phyloP scores from a whole-genome alignment of 2,797 vertebrate genomes.

The Manis pentadactyla region DNA sequence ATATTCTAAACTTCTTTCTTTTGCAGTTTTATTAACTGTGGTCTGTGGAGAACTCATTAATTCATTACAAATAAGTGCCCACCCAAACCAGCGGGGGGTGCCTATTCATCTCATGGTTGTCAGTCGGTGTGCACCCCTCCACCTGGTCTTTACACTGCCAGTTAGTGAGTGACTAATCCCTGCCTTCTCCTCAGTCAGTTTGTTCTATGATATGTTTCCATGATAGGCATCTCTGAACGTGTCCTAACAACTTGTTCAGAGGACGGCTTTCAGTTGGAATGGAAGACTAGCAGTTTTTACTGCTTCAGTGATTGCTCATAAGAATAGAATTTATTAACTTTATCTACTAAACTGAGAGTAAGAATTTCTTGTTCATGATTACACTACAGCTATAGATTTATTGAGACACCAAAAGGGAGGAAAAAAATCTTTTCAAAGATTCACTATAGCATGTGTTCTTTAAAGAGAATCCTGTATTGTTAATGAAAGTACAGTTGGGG shows the following conservation, averaged over 20 bases:
- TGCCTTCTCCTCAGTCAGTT: slow-evolving; percentile 57
- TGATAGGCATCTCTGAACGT: slow-evolving; percentile 71
- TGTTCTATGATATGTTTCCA: slow-evolving; percentile 51
- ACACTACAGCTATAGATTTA: slow-evolving; percentile 33
- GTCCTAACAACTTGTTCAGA: slow-evolving; percentile 71
- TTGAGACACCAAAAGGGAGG: slow-evolving; percentile 1
- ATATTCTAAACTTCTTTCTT: neutral
- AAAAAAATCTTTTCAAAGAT: neutral
- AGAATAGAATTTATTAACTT: slow-evolving; percentile 61
- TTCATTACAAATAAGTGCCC: neutral
- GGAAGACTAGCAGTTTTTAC: slow-evolving; percentile 66
- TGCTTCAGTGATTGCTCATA: slow-evolving; percentile 9
- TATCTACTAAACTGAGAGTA: slow-evolving; percentile 53
- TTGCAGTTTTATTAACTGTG: slow-evolving; percentile 29
- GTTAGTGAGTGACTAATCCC: slow-evolving; percentile 68
- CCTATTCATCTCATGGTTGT: neutral
- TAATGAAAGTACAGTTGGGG: neutral
- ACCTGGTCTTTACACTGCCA: slow-evolving; percentile 25
- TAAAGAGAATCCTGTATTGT: neutral
- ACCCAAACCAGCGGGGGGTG: neutral
- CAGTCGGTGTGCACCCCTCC: neutral
- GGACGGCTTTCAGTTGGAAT: slow-evolving; percentile 60
- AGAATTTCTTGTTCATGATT: slow-evolving; percentile 42
- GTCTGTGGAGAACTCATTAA: neutral
- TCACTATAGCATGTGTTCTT: neutral